Evolutionary conservation across 2,888 invertebrate species (phyloP).

Genomic region (Beris morrisii): DNA sequence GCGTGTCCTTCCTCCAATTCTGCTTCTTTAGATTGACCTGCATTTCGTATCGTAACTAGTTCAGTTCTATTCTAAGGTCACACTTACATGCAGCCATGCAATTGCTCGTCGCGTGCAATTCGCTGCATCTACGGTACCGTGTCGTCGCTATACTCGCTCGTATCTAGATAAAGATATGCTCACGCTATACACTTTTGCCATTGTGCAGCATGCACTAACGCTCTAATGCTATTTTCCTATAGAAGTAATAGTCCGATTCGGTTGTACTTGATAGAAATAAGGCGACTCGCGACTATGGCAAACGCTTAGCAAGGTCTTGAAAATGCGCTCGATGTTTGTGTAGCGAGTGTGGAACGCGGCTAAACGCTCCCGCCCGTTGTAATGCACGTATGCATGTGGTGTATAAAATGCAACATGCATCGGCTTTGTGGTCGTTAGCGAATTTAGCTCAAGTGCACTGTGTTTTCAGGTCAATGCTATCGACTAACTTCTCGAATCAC

Average conservation of each 20-base stretch:
- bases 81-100: slow-evolving; percentile 33
- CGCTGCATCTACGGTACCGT: neutral
- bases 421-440: slow-evolving; percentile 21
- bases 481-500: slow-evolving; percentile 33
- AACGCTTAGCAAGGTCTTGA: slow-evolving; percentile 24
- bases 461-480: slow-evolving; percentile 58
- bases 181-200: neutral
- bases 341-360: too few species aligned
- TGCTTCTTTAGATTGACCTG: slow-evolving; percentile 33
- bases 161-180: too few species aligned
- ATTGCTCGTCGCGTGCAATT: slow-evolving; percentile 11
- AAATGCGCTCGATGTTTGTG: slow-evolving; percentile 14
- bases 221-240: slow-evolving; percentile 18
- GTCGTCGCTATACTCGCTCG: neutral
- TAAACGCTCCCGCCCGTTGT: too few species aligned
- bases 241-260: slow-evolving; percentile 4
- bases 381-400: too few species aligned
- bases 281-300: slow-evolving; percentile 3
- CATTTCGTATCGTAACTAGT: slow-evolving; percentile 35
- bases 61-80: slow-evolving; percentile 38
- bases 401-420: slow-evolving; percentile 16
- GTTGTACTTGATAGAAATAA: slow-evolving; percentile 30
- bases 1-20: slow-evolving; percentile 29
- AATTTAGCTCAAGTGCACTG: slow-evolving; percentile 57
- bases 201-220: slow-evolving; percentile 15